These are phyloP conservation scores for Neoniphon sammara DNA, from an alignment of 2,797 vertebrate genomes.

Conservation along the genomic window DNA sequence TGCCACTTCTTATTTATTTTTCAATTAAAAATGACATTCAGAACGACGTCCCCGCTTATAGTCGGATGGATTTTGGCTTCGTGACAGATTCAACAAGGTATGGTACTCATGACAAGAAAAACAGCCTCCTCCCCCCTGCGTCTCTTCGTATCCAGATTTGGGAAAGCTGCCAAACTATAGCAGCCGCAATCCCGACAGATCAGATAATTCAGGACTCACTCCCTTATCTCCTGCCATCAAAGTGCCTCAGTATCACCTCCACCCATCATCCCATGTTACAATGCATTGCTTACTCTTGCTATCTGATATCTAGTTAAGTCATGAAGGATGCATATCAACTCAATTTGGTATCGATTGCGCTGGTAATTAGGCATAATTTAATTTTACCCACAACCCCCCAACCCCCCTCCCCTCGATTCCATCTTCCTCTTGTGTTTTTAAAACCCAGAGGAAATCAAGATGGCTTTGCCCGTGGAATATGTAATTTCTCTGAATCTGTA, in stretches of 20 bases:
- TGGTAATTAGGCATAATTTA: conserved; percentile 79
- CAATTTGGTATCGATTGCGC: conserved; percentile 75
- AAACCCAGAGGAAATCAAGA: conserved; percentile 75
- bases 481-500: conserved; percentile 65
- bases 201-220: conserved; percentile 66
- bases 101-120: conserved; percentile 56
- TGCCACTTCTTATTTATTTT: conserved; percentile 71
- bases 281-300: conserved; percentile 37
- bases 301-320: conserved; percentile 78
- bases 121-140: conserved; percentile 58
- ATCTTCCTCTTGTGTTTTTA: conserved; percentile 31
- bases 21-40: conserved; percentile 76
- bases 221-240: conserved; percentile 59
- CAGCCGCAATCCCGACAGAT: conserved; percentile 56
- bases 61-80: conserved; percentile 64
- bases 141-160: conserved; percentile 60
- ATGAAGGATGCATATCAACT: conserved; percentile 77
- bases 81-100: conserved; percentile 71
- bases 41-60: conserved; percentile 44
- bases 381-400: conserved; percentile 57
- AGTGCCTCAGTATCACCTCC: conserved; percentile 64
- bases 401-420: conserved; percentile 25
- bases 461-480: conserved; percentile 58
- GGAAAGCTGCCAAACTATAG: conserved; percentile 71
- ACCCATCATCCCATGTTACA: conserved; percentile 63